Base-by-base conservation (phyloP, 2,888 invertebrate species). In the Platycheirus albimanus region DNA sequence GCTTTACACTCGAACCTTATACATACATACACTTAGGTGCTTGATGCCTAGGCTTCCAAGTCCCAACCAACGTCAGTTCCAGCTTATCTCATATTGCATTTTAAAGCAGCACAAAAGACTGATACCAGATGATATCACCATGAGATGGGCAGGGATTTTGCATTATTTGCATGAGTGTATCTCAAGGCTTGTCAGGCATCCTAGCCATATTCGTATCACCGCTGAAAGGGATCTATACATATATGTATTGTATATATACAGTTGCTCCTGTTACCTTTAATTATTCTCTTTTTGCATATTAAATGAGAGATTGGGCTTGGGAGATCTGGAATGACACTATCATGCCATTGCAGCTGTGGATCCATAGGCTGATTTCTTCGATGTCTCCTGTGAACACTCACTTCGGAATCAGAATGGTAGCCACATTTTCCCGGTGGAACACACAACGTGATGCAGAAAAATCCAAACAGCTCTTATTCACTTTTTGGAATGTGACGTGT, bases 241-340 rank as follows among this genome's bases (percentile, higher is more conserved):
- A 17, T 8, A 6, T 24, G 49, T 28, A 13, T 8, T 15, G 1
- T 10, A 8, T n/a, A 5, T 54, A 1, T 24, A 15, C 24, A 17
- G 41, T 13, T 36, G 7, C 49, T 70, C 45, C 71, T 64, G 43
- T 70, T 75, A 64, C 63, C 41, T 75, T 75, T 58, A 75, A 80
- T 80, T 70, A 80, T 80, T 75, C 75, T 64, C 75, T 75, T 79
- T 79, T 75, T 64, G 64, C 80, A 80, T 70, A 54, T 63, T 61
- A 67, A 79, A 79, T 79, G 61, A 74, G 67, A 54, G 45, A 30
- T 7, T 10, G 41, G 15, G 30, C 13, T 41, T 30, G 24, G 24
- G 38, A 0, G 15, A 20, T 41, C 41, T 30, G 28, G 58, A 20
- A 66, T 66, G 51, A 43, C 64, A 43, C 30, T 36, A 1, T 30